phyloP scores from a whole-genome alignment of 2,113 vertebrate genomes.

The Rallus limicola region DNA sequence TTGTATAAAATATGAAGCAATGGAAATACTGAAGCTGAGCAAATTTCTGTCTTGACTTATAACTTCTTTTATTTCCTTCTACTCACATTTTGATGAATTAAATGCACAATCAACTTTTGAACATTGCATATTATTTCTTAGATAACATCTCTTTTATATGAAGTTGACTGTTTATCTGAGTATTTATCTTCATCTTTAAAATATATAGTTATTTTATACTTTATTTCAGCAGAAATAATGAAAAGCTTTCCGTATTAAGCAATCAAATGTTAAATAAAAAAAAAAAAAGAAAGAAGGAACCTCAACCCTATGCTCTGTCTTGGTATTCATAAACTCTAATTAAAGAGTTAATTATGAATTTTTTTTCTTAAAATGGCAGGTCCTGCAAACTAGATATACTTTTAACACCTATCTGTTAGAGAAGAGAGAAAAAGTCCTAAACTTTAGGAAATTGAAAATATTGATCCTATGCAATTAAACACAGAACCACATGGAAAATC shows the following conservation, averaged over 20 bases:
- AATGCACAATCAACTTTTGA: neutral
- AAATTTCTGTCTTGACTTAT: neutral
- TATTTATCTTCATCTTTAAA: neutral
- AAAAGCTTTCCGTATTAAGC: neutral
- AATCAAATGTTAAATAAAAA: neutral
- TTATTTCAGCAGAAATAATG: neutral
- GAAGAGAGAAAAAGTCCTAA: neutral
- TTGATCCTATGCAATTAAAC: neutral
- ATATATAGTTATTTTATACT: neutral
- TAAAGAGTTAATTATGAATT: neutral
- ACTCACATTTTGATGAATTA: neutral
- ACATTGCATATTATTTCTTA: neutral
- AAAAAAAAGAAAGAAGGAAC: neutral
- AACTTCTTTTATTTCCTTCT: neutral
- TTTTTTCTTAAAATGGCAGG: neutral
- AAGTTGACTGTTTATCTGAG: neutral
- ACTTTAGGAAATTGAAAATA: neutral
- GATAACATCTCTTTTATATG: neutral
- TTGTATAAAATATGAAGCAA: neutral
- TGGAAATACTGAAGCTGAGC: neutral
- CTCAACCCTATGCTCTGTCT: neutral
- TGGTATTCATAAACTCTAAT: neutral
- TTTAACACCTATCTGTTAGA: neutral
- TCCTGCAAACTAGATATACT: neutral
- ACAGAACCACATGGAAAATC: neutral